A percentile compares a stretch with the other conserved stretches of the same genome.
These are phyloP conservation scores for Zaprionus inermis DNA, from an alignment of 1,140 invertebrate genomes.

Conservation along the genomic window DNA sequence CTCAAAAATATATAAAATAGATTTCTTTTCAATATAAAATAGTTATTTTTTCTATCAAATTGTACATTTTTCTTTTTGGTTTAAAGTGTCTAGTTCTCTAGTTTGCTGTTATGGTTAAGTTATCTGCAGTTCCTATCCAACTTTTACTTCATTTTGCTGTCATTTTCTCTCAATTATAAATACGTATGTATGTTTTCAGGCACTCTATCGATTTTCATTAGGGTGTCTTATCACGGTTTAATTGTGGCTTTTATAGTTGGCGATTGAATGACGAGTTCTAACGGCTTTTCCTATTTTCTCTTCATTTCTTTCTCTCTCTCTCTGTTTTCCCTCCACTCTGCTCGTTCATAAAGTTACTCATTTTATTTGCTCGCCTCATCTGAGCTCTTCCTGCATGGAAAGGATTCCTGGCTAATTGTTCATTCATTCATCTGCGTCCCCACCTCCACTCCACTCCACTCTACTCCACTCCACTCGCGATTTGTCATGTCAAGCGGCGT, in stretches of 20 bases:
- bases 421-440: slow-evolving; percentile 8
- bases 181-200: background rate
- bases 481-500: slow-evolving; percentile 43
- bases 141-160: background rate
- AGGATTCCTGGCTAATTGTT: slow-evolving; percentile 28
- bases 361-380: background rate
- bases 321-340: background rate
- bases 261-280: background rate
- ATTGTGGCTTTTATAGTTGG: slow-evolving; percentile 9
- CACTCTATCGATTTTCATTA: background rate
- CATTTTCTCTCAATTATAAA: background rate
- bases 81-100: background rate
- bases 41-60: too few relatives aligned
- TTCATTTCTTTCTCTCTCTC: background rate
- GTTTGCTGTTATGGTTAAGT: too few relatives aligned
- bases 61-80: too few relatives aligned
- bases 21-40: too few relatives aligned
- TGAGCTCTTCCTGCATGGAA: background rate
- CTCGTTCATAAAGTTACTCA: slow-evolving; percentile 3
- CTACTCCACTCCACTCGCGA: slow-evolving; percentile 17
- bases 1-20: too few relatives aligned
- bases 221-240: slow-evolving; percentile 8
- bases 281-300: background rate
- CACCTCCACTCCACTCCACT: background rate
- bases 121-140: background rate